Percentiles rank a stretch among this genome's conserved stretches.
These are phyloP conservation scores for Cydia fagiglandana DNA, from an alignment of 1,140 invertebrate species.

Conservation along the genomic window DNA sequence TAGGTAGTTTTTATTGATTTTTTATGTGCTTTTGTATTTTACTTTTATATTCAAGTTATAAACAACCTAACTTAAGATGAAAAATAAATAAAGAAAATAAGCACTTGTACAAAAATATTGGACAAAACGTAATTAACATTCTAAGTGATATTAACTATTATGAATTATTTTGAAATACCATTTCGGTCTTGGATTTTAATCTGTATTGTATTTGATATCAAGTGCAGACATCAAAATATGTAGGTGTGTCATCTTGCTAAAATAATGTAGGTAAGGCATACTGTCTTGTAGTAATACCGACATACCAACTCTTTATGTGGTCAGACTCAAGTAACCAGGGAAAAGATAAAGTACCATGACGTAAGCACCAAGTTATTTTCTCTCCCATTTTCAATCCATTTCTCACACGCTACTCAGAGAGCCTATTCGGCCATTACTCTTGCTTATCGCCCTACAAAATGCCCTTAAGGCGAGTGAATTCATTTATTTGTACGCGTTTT, in stretches of 20 bases:
- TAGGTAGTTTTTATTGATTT: no score
- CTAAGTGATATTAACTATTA: no score
- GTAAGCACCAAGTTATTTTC: constrained; percentile 21
- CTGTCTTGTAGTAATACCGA: not conserved
- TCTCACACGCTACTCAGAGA: constrained; percentile 31
- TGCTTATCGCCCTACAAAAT: constrained; percentile 33
- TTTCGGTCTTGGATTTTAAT: not conserved
- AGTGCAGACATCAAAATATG: not conserved
- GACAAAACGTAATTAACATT: no score
- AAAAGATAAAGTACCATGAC: constrained; percentile 6
- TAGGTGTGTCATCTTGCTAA: not conserved
- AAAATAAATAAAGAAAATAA: no score
- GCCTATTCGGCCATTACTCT: constrained; percentile 33
- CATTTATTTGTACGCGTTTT: constrained; percentile 24
- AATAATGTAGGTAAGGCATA: not conserved
- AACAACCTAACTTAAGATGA: no score
- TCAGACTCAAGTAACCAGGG: constrained; percentile 6
- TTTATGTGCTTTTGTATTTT: no score
- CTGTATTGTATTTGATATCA: not conserved
- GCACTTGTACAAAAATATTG: no score
- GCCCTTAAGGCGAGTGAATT: constrained; percentile 24
- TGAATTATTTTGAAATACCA: not conserved
- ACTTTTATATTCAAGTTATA: no score
- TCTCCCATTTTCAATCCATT: constrained; percentile 33
- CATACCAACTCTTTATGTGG: not conserved